Percentiles rank a stretch among this genome's conserved stretches.
These are phyloP conservation scores for Drosophila anomelani DNA, from an alignment of 2,888 invertebrate genomes.

Conservation along the genomic window DNA sequence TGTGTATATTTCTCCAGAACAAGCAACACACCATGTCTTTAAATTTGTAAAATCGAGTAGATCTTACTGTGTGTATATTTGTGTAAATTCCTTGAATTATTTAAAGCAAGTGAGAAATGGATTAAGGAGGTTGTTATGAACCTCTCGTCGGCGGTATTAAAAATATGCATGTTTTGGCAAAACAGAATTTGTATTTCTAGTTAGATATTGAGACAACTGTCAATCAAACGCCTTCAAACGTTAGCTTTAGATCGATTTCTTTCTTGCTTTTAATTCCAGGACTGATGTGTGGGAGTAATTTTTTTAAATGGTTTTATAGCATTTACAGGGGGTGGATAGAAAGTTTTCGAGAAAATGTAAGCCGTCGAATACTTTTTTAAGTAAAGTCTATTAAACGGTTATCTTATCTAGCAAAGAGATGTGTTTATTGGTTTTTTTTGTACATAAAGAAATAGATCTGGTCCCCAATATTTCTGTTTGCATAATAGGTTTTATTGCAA, in stretches of 20 bases:
- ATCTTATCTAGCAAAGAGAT: constrained; percentile 8
- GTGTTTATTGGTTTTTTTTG: constrained; percentile 9
- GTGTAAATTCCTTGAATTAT: constrained; percentile 25
- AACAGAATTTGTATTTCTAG: background rate
- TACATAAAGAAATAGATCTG: constrained; percentile 73
- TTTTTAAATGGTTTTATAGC: background rate
- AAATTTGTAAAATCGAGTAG: constrained; percentile 3
- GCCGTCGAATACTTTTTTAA: background rate
- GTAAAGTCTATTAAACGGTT: background rate
- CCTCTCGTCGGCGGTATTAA: background rate
- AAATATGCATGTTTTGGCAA: background rate
- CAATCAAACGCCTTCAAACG: background rate
- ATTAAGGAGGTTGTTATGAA: background rate
- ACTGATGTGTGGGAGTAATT: constrained; percentile 2
- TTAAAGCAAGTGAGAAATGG: constrained; percentile 17
- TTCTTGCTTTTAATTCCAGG: constrained; percentile 20
- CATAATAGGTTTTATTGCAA: constrained; percentile 85
- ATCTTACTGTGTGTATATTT: constrained; percentile 7
- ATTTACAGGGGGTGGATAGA: background rate
- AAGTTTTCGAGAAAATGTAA: constrained; percentile 1
- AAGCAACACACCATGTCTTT: constrained; percentile 16
- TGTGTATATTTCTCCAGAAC: background rate
- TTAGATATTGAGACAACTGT: background rate
- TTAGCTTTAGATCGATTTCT: background rate
- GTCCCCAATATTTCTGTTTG: constrained; percentile 70